Evolutionary conservation across 2,797 vertebrate species (phyloP), one percentile per base, ranked within the genome.

Genomic region (Chaetodon trifasciatus): DNA sequence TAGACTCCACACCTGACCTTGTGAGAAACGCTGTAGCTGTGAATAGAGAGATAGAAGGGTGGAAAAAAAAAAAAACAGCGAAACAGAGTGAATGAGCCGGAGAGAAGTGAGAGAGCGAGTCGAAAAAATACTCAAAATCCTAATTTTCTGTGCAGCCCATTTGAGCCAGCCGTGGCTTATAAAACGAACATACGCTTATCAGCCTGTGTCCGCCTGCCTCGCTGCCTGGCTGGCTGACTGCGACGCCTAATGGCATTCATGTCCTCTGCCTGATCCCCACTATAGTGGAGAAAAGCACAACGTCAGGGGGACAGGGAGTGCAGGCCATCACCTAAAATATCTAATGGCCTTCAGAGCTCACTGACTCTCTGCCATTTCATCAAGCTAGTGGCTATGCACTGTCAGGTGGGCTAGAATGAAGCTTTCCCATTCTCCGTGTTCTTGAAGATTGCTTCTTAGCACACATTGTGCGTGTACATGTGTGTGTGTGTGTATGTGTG

Each of bases 321-420:
- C 79, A 84, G 90, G 86, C 84, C 91, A 90, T 93, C 94, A 87
- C 86, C 89, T 74, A 82, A 92, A 94, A 92, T 78, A 92, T 91
- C 92, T 74, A 90, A 93, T 67, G 84, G 88, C 86, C 83, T 92
- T 90, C 91, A 89, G 86, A 86, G 88, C 88, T 88, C 84, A 80
- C 76, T 63, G 80, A 82, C 70, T 78, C 70, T 49, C 65, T 35
- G 84, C 85, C 81, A 81, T 89, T 93, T 91, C 85, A 90, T 93
- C 92, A 86, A 74, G 61, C 83, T 80, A 66, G 83, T 65, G 82
- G 87, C 76, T 68, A 60, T 66, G 74, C 64, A 53, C 76, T 78
- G 87, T 85, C 89, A 91, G 90, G 87, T 89, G 87, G 71, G 47
- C 74, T 37, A 47, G 78, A 85, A 87, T 85, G 84, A 82, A 82